Percentiles rank a stretch among this genome's conserved stretches.
Conservation (phyloP, 2,888 invertebrate species). For the Lysandra bellargus region DNA sequence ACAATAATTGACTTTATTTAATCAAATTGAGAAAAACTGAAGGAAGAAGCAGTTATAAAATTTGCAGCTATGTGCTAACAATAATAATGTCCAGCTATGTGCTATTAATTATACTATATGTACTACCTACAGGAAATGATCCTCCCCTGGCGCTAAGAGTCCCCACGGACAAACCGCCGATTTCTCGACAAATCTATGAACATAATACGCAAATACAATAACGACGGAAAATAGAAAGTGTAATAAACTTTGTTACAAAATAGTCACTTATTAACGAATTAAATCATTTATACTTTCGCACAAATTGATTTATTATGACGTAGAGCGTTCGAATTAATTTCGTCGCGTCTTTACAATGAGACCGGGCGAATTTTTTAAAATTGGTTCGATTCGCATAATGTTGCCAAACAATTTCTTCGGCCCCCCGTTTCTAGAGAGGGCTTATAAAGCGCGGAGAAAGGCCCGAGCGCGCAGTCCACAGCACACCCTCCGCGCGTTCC, state of each 20-base stretch:
- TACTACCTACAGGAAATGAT: neutral
- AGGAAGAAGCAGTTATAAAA: too few relatives aligned
- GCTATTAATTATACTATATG: too few relatives aligned
- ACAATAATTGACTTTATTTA: too few relatives aligned
- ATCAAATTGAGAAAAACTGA: too few relatives aligned
- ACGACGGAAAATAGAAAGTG: slow-evolving; percentile 21
- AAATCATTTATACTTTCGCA: slow-evolving; percentile 31
- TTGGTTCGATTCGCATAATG: slow-evolving; percentile 61
- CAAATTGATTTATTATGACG: slow-evolving; percentile 32
- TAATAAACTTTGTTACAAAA: slow-evolving; percentile 18
- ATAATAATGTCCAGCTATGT: too few relatives aligned
- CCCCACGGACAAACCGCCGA: neutral
- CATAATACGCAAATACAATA: slow-evolving; percentile 8
- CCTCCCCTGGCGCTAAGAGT: neutral
- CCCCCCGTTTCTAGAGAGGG: slow-evolving; percentile 56
- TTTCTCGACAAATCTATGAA: slow-evolving; percentile 13
- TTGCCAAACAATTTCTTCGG: slow-evolving; percentile 70
- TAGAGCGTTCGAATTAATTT: slow-evolving; percentile 42
- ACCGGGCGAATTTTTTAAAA: slow-evolving; percentile 47
- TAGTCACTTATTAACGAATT: slow-evolving; percentile 7
- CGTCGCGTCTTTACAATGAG: slow-evolving; percentile 33
- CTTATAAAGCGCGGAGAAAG: slow-evolving; percentile 78
- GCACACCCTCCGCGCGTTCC: slow-evolving; percentile 46
- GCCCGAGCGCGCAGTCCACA: slow-evolving; percentile 56
- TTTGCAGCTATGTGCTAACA: too few relatives aligned